Percentiles rank a stretch among this genome's conserved stretches.
Evolutionary conservation across 2,888 invertebrate genomes (phyloP).

Genomic region (Drosophila affinis): DNA sequence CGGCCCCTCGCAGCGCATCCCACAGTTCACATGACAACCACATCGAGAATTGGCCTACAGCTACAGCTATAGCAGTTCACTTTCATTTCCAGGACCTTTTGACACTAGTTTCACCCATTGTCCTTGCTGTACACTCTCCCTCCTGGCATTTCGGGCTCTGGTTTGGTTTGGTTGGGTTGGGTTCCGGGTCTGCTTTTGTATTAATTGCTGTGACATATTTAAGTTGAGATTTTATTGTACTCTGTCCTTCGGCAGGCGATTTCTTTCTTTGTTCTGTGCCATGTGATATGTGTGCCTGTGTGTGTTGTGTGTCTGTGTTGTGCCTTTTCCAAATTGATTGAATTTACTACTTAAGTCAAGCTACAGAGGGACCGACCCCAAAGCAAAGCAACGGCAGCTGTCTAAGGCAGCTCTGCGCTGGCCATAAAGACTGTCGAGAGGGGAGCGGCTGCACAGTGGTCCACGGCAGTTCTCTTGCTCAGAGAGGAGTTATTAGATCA

Average conservation of each 20-base stretch:
- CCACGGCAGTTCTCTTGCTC: background rate
- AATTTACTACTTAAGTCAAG: conserved; percentile 77
- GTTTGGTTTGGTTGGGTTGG: conserved; percentile 22
- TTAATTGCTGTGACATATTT: conserved; percentile 79
- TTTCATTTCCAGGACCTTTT: conserved; percentile 33
- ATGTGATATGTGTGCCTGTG: conserved; percentile 13
- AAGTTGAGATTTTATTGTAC: conserved; percentile 68
- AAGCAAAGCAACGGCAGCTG: conserved; percentile 26
- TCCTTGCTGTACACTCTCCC: background rate
- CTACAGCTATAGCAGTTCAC: conserved; percentile 4
- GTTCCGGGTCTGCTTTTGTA: conserved; percentile 56
- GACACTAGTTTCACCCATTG: conserved; percentile 16
- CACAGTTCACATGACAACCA: background rate
- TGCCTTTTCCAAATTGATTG: conserved; percentile 66
- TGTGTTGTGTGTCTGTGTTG: conserved; percentile 10
- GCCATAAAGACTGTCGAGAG: conserved; percentile 39
- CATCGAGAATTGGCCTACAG: conserved; percentile 1
- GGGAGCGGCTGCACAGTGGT: background rate
- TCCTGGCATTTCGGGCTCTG: conserved; percentile 14
- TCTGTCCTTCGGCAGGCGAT: conserved; percentile 40
- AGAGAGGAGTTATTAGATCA: background rate
- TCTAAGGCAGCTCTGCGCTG: conserved; percentile 33
- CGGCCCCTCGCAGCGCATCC: conserved; percentile 8
- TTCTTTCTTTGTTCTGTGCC: conserved; percentile 12
- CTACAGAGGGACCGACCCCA: conserved; percentile 36